phyloP scores from a whole-genome alignment of 2,113 vertebrate genomes.

The Calyptomena viridis region DNA sequence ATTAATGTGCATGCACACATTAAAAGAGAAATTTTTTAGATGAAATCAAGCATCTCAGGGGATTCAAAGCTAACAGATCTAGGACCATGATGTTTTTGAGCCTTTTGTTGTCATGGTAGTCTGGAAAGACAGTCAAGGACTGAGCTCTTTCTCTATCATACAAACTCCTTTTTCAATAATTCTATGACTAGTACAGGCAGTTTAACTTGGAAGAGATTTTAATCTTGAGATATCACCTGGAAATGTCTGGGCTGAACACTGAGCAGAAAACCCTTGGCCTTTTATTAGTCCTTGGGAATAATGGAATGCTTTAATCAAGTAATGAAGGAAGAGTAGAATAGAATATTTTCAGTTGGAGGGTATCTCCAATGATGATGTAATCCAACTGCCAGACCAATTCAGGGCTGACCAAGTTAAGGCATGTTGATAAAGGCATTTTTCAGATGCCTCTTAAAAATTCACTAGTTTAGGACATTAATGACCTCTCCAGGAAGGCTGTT shows the following conservation, averaged over 20 bases:
- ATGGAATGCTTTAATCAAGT: not conserved
- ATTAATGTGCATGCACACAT: not conserved
- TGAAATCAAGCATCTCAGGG: not conserved
- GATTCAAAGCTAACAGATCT: not conserved
- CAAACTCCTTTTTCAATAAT: not conserved
- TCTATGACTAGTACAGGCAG: not conserved
- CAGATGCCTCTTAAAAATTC: not conserved
- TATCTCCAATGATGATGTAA: not conserved
- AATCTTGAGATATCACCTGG: not conserved
- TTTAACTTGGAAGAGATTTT: not conserved
- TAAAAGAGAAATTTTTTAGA: not conserved
- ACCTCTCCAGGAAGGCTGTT: not conserved
- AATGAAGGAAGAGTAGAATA: not conserved
- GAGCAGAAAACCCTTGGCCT: not conserved
- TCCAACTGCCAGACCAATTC: not conserved
- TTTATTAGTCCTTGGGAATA: not conserved
- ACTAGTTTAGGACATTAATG: not conserved
- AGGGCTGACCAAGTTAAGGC: not conserved
- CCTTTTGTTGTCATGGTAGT: not conserved
- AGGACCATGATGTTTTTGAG: not conserved
- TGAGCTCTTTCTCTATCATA: not conserved
- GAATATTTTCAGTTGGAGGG: not conserved
- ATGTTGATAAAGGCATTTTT: not conserved
- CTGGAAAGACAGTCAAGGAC: not conserved
- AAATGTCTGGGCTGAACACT: not conserved